Evolutionary conservation across 2,888 invertebrate species (phyloP), one percentile per base, ranked within the genome.

Genomic region (Rhogogaster chlorosoma): DNA sequence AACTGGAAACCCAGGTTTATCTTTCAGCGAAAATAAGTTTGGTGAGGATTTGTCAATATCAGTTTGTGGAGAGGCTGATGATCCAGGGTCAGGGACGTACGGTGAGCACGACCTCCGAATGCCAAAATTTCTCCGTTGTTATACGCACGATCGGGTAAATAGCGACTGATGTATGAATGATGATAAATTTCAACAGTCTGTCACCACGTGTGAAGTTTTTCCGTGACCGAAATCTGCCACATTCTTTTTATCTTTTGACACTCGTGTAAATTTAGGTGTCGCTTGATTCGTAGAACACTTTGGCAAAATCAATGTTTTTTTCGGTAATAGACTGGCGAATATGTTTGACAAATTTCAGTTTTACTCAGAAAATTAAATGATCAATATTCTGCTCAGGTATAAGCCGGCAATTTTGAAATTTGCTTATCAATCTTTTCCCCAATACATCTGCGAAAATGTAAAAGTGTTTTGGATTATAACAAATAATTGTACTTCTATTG

Each of bases 51-150:
- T 42, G 38, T 29, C 38, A 38, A 73, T 73, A 26, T 73, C n/a
- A 73, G 42, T 42, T 73, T 73, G 1, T 29, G 22, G 71, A 42
- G 42, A 22, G 38, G 38, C 26, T 73, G 71, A n/a, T 38, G 42
- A 73, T 73, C 71, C 71, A 73, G 71, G 71, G 71, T 73, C 71
- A 73, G 42, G 38, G 71, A 42, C 71, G 71, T 10, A 61, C 61
- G 61, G 12, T 26, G 2, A 26, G 26, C 22, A 61, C 70, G 70
- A 70, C n/a, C 32, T 32, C n/a, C 70, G 18, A 18, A 70, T 36
- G 18, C n/a, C 36, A 9, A 36, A 70, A 70, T 32, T 70, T 32
- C 29, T 15, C 32, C 67, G 67, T 67, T 67, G 67, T 67, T 36
- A 36, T 36, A 38, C 10, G 38, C 38, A 32, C 29, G 32, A 45